Conservation (phyloP, 2,888 invertebrate genomes). For the Drosophila acutilabella region DNA sequence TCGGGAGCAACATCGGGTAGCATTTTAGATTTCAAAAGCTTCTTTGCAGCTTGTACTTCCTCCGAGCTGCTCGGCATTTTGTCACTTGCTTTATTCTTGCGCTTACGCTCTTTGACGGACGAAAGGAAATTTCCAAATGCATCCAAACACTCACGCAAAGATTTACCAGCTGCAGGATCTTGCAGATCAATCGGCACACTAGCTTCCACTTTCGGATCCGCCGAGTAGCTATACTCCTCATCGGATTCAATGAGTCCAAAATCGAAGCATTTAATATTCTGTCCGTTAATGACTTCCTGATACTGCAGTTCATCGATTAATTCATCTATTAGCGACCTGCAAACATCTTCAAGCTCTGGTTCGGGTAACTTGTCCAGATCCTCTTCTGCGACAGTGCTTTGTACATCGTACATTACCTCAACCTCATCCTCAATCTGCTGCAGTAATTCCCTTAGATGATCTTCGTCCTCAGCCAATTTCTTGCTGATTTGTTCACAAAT, state of each 20-base stretch:
- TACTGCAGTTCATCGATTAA: slow-evolving; percentile 54
- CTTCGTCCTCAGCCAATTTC: slow-evolving; percentile 65
- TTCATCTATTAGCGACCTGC: slow-evolving; percentile 51
- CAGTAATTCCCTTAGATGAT: slow-evolving; percentile 59
- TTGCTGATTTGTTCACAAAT: slow-evolving; percentile 38
- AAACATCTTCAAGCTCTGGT: slow-evolving; percentile 39
- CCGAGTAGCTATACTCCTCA: slow-evolving; percentile 67
- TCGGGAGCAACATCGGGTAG: slow-evolving; percentile 52
- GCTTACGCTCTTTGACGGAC: slow-evolving; percentile 27
- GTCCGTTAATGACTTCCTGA: slow-evolving; percentile 19
- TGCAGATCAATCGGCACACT: slow-evolving; percentile 40
- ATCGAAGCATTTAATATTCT: slow-evolving; percentile 53
- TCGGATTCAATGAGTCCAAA: slow-evolving; percentile 69
- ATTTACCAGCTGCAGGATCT: slow-evolving; percentile 58
- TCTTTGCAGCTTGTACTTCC: slow-evolving; percentile 59
- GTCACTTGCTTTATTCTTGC: slow-evolving; percentile 5
- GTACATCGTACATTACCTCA: slow-evolving; percentile 45
- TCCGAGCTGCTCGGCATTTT: slow-evolving; percentile 36
- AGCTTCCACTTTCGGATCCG: slow-evolving; percentile 36
- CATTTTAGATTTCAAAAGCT: slow-evolving; percentile 51
- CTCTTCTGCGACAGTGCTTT: slow-evolving; percentile 35
- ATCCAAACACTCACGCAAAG: slow-evolving; percentile 67
- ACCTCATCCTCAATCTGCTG: slow-evolving; percentile 71
- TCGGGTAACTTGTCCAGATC: slow-evolving; percentile 25
- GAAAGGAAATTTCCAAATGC: slow-evolving; percentile 53